These are phyloP conservation scores for Morelia viridis DNA, from an alignment of 2,797 vertebrate genomes.

Conservation along the genomic window DNA sequence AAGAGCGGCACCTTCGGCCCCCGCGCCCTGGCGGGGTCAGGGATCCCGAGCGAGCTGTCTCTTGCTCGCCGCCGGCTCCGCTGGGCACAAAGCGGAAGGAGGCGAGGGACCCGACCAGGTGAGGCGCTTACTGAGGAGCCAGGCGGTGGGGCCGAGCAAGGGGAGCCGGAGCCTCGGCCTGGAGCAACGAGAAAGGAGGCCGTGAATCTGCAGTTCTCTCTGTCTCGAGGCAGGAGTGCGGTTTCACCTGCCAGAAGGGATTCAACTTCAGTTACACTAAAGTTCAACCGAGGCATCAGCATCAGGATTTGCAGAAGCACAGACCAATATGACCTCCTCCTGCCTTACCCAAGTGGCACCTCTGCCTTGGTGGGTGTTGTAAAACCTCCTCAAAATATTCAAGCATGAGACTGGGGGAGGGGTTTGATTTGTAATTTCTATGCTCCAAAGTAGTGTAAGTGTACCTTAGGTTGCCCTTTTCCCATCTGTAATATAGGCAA, in stretches of 20 bases:
- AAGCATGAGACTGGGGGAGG: not conserved
- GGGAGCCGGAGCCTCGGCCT: not conserved
- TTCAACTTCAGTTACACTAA: not conserved
- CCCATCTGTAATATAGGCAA: not conserved
- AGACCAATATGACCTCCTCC: not conserved
- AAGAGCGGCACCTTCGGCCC: not conserved
- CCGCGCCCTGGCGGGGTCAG: not conserved
- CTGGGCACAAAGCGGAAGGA: not conserved
- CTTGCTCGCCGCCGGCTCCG: not conserved
- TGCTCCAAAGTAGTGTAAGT: not conserved
- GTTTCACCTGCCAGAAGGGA: not conserved
- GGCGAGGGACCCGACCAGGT: conserved; percentile 15
- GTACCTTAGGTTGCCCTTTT: not conserved
- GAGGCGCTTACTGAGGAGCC: not conserved
- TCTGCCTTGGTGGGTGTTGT: not conserved
- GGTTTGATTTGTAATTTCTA: not conserved
- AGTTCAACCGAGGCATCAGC: not conserved
- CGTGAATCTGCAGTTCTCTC: not conserved
- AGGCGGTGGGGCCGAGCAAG: not conserved
- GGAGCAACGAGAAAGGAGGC: not conserved
- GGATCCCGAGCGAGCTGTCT: not conserved
- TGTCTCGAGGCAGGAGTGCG: not conserved
- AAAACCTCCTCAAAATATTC: not conserved
- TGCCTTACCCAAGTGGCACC: not conserved
- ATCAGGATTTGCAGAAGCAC: not conserved